Evolutionary conservation across 2,797 vertebrate species (phyloP), one percentile per base, ranked within the genome.

Genomic region (Iguana delicatissima): DNA sequence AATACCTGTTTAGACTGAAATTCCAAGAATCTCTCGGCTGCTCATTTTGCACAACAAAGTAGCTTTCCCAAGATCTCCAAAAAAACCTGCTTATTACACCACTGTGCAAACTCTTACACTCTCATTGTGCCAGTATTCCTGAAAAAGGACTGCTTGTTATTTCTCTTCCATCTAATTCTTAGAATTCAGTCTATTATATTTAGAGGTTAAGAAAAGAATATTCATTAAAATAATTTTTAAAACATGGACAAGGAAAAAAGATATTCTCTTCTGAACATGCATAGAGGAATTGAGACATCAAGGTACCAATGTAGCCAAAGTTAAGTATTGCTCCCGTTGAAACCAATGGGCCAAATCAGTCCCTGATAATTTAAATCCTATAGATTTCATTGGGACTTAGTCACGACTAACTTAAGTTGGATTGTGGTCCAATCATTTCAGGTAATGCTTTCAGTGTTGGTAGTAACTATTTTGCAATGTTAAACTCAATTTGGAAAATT

Each of bases 401-500:
- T 80, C 62, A 72, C 29, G 24, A 38, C 62, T 81, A 81, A 81
- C 50, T 26, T 32, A 80, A 52, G 42, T 46, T 57, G 62, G 18
- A 74, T 86, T 20, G 52, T 29, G 18, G 10, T 16, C 20, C 50
- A 67, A 46, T 38, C 42, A 77, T 26, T 55, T 50, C 55, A 88
- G 32, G 69, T 62, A 69, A 69, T 69, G 46, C 24, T 38, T 88
- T 88, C 22, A 57, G 46, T 80, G 80, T 80, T 67, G 29, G 77
- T 16, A 26, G 57, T 50, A 55, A 69, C 62, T 57, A 12, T 67
- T 55, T 55, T 67, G 67, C 46, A 67, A 87, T 80, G 38, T 46
- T 38, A 88, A 87, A 52, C n/a, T 18, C 67, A 24, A 76, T 72
- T 35, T 80, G 80, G 64, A 38, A 88, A 50, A 72, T 80, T 88